These are phyloP conservation scores for Nannospalax galili DNA, from an alignment of 2,113 vertebrate species.

Conservation along the genomic window DNA sequence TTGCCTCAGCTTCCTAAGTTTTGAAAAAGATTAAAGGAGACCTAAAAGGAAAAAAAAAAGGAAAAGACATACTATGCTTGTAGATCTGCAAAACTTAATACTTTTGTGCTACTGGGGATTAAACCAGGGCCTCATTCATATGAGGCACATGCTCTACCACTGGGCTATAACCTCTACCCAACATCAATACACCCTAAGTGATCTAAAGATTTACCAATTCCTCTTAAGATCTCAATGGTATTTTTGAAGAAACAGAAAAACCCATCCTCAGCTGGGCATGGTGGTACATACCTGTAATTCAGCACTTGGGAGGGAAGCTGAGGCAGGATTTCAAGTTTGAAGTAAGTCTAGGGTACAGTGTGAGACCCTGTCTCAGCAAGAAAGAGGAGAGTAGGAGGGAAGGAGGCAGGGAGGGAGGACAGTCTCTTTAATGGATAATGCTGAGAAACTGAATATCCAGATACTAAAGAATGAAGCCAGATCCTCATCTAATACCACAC, in stretches of 20 bases:
- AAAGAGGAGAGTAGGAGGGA: background rate
- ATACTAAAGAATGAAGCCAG: background rate
- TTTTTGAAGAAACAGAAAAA: background rate
- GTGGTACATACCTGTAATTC: background rate
- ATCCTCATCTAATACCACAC: too few relatives aligned
- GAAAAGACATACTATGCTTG: background rate
- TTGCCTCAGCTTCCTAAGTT: background rate
- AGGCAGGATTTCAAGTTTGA: background rate
- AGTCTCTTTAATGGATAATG: background rate
- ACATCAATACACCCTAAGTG: background rate
- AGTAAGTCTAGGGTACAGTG: background rate
- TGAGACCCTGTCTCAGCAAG: background rate
- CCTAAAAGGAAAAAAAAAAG: background rate
- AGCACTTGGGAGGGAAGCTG: background rate
- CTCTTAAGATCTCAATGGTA: background rate
- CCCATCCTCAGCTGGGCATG: background rate
- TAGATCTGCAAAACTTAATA: background rate
- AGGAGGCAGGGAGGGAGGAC: background rate
- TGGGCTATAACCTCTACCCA: background rate
- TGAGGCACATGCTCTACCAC: background rate
- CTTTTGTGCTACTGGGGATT: background rate
- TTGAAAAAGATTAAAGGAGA: background rate
- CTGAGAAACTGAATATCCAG: background rate
- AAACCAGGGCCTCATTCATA: background rate
- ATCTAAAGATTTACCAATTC: background rate